phyloP scores from a whole-genome alignment of 2,888 invertebrate genomes.

The Agrenia bidenticulata region DNA sequence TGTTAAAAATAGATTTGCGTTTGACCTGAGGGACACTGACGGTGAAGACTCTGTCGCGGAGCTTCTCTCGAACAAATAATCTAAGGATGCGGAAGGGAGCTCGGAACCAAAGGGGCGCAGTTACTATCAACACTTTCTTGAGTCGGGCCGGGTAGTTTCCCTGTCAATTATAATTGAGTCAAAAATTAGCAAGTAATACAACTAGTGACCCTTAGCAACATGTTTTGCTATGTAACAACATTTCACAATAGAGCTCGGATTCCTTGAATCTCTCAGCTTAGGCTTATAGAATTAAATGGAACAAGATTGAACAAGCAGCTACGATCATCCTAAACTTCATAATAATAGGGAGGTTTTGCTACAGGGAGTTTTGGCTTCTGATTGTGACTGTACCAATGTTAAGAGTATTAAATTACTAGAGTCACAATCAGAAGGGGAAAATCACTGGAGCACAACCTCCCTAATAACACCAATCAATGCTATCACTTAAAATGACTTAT shows the following conservation, averaged over 20 bases:
- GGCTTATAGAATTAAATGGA: no score
- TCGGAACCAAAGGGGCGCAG: slow-evolving; percentile 97
- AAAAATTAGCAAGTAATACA: background rate
- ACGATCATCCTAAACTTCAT: no score
- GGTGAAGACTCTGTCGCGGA: slow-evolving; percentile 92
- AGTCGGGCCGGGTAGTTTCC: slow-evolving; percentile 95
- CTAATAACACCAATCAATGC: no score
- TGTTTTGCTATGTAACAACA: background rate
- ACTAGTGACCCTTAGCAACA: background rate
- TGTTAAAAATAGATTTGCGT: no score
- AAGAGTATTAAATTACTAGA: no score
- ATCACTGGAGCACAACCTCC: no score
- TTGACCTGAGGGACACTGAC: slow-evolving; percentile 87
- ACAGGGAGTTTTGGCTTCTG: no score
- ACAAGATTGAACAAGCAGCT: no score
- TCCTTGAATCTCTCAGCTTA: background rate
- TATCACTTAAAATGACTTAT: no score
- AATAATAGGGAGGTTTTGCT: no score
- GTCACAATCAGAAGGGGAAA: no score
- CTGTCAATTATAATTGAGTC: slow-evolving; percentile 65
- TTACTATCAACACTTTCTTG: slow-evolving; percentile 95
- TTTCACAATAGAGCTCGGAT: background rate
- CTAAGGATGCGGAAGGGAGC: slow-evolving; percentile 94
- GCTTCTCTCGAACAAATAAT: slow-evolving; percentile 90
- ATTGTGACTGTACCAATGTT: no score